Percentiles rank a stretch among this genome's conserved stretches.
phyloP scores from a whole-genome alignment of 2,113 vertebrate species.

The Upupa epops region DNA sequence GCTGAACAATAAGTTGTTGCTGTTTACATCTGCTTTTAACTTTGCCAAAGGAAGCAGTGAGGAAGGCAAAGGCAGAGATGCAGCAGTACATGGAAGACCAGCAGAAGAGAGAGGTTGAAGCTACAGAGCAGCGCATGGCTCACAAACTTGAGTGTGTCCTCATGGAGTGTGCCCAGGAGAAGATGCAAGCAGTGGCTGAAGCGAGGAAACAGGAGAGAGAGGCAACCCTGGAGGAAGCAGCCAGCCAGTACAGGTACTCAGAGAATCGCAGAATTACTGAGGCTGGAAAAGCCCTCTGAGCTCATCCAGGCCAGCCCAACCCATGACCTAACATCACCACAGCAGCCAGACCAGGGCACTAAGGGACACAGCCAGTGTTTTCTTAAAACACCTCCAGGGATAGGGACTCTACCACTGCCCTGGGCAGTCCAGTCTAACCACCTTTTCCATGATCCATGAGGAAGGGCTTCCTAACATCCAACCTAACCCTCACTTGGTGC shows the following conservation, averaged over 20 bases:
- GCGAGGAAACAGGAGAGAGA: constrained; percentile 56
- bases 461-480: too few species aligned
- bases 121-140: constrained; percentile 63
- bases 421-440: too few species aligned
- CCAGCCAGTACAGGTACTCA: constrained; percentile 44
- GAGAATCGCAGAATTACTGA: too few species aligned
- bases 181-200: constrained; percentile 31
- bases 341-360: too few species aligned
- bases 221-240: not conserved
- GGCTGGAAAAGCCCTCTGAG: too few species aligned
- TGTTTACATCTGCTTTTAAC: not conserved
- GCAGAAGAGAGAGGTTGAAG: constrained; percentile 47
- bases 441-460: too few species aligned
- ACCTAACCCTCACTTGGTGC: too few species aligned
- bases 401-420: too few species aligned
- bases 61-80: constrained; percentile 40
- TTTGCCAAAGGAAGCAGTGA: constrained; percentile 53
- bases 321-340: too few species aligned
- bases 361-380: too few species aligned
- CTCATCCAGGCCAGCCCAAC: too few species aligned
- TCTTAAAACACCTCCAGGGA: too few species aligned
- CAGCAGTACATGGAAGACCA: constrained; percentile 33
- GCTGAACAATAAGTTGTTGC: not conserved
- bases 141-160: constrained; percentile 58
- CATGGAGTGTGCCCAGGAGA: constrained; percentile 58